Conservation (phyloP, 2,797 vertebrate species). For the Enteromius radiatus region DNA sequence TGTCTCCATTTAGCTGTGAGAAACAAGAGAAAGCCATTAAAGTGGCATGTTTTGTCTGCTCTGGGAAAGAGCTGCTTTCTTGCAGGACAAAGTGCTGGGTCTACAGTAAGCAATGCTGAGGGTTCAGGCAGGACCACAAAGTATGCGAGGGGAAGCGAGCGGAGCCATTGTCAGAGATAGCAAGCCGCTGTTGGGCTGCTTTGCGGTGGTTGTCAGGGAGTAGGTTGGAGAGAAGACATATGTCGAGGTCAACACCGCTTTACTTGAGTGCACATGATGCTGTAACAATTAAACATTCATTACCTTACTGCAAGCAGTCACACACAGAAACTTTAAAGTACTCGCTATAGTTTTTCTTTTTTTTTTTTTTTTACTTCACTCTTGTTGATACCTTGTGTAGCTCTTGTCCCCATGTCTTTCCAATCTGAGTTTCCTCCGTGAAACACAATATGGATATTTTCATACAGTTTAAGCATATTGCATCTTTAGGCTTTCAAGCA, state of each 20-base stretch:
- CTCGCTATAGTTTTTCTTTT: not conserved
- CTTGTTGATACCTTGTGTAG: not conserved
- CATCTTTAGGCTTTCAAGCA: not conserved
- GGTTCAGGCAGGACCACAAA: slow-evolving; percentile 1
- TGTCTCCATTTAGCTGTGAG: slow-evolving; percentile 33
- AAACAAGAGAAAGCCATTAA: slow-evolving; percentile 60
- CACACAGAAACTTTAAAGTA: slow-evolving; percentile 21
- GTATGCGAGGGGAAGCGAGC: slow-evolving; percentile 19
- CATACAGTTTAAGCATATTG: not conserved
- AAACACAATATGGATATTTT: not conserved
- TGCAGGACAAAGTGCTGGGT: slow-evolving; percentile 38
- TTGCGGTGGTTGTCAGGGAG: slow-evolving; percentile 45
- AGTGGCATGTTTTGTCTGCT: slow-evolving; percentile 34
- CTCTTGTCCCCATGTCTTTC: not conserved
- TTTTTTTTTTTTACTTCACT: not conserved
- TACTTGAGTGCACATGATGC: slow-evolving; percentile 47
- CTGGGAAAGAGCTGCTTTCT: slow-evolving; percentile 29
- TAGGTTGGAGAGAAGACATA: slow-evolving; percentile 26
- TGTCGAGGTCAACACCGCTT: slow-evolving; percentile 29
- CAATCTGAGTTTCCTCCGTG: not conserved
- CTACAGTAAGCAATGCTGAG: slow-evolving; percentile 38
- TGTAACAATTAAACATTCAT: slow-evolving; percentile 51
- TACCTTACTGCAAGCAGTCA: not conserved
- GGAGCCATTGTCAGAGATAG: slow-evolving; percentile 35
- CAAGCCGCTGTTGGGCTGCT: slow-evolving; percentile 22